Evolutionary conservation across 2,888 invertebrate species (phyloP).

Genomic region (Zonitis immaculata): DNA sequence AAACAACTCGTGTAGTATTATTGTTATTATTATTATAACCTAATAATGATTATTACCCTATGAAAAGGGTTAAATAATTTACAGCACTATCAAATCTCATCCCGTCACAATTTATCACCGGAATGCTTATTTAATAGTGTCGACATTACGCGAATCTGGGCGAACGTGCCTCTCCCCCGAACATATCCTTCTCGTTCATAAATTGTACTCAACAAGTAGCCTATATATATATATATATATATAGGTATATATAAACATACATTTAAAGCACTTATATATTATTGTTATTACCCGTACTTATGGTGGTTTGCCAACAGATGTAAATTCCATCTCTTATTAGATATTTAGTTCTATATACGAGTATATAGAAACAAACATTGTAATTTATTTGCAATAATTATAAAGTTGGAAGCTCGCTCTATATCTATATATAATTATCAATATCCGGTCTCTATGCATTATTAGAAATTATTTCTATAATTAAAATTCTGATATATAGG

Average conservation of each 20-base stretch:
- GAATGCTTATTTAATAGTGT: constrained; percentile 51
- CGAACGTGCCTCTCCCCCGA: constrained; percentile 40
- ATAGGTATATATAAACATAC: constrained; percentile 17
- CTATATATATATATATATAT: constrained; percentile 40
- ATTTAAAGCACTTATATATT: constrained; percentile 47
- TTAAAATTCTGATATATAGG: no score
- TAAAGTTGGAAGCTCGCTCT: no score
- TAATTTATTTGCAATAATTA: no score
- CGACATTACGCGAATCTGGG: constrained; percentile 43
- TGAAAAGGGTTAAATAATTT: constrained; percentile 51
- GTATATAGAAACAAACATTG: neutral
- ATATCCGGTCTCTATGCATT: no score
- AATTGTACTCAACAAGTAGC: constrained; percentile 53
- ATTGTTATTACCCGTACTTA: constrained; percentile 51
- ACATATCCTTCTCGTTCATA: constrained; percentile 47
- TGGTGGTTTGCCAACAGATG: constrained; percentile 50
- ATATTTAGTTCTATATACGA: constrained; percentile 37
- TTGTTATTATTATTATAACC: constrained; percentile 40
- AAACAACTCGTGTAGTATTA: constrained; percentile 34
- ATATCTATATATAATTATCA: no score
- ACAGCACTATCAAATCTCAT: constrained; percentile 51
- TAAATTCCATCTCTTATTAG: constrained; percentile 48
- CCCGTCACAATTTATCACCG: constrained; percentile 51
- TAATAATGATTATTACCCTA: constrained; percentile 49
- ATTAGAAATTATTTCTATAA: no score